These are phyloP conservation scores for Sinosuthora webbiana DNA, from an alignment of 2,113 vertebrate genomes.

Conservation along the genomic window DNA sequence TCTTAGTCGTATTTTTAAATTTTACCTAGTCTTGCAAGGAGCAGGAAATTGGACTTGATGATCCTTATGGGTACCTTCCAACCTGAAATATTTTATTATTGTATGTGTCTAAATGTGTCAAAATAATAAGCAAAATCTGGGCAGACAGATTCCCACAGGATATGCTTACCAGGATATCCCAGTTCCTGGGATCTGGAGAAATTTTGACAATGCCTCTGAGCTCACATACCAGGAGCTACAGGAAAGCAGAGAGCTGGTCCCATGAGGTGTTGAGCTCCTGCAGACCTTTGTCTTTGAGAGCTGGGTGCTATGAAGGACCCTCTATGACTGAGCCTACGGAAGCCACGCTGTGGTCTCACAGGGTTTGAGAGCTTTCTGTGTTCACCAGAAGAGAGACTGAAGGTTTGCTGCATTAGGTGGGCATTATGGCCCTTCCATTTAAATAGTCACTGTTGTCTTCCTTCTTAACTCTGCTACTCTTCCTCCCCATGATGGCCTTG, in stretches of 20 bases:
- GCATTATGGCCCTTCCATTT: not conserved
- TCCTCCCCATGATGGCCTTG: not conserved
- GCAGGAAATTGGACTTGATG: not conserved
- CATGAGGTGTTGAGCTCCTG: not conserved
- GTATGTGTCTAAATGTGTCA: not conserved
- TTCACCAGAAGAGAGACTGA: not conserved
- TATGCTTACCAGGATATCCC: not conserved
- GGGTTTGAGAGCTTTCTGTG: not conserved
- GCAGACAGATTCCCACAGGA: not conserved
- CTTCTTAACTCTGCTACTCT: not conserved
- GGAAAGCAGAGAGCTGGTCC: not conserved
- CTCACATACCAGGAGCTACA: not conserved
- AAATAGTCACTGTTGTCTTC: not conserved
- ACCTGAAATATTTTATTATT: not conserved
- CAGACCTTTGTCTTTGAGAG: not conserved
- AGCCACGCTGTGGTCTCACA: accelerated
- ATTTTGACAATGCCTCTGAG: not conserved
- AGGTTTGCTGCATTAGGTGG: not conserved
- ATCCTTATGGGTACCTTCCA: not conserved
- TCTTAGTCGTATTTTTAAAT: not conserved
- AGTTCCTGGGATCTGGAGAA: not conserved
- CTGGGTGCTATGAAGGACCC: not conserved
- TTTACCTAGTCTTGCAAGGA: not conserved
- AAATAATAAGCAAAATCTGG: not conserved
- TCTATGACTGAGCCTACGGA: not conserved